phyloP scores from a whole-genome alignment of 2,888 invertebrate genomes.

The Asteroscopus sphinx region DNA sequence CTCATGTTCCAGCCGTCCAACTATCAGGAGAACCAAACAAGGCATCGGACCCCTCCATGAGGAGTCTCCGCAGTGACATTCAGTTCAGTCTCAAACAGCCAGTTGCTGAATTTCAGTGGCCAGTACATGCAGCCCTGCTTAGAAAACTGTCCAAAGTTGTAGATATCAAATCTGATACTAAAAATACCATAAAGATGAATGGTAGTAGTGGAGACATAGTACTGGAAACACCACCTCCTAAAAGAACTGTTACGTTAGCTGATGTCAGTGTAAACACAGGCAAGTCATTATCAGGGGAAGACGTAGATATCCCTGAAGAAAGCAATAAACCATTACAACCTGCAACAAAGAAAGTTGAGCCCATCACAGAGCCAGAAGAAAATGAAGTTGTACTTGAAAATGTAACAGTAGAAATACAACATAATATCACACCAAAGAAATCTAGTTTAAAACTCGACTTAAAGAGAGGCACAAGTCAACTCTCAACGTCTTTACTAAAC shows the following conservation, averaged over 20 bases:
- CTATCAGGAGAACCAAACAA: conserved; percentile 84
- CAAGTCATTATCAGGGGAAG: conserved; percentile 79
- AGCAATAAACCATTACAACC: conserved; percentile 49
- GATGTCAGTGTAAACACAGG: conserved; percentile 84
- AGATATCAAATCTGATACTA: conserved; percentile 81
- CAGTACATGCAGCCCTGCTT: conserved; percentile 80
- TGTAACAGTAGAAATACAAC: conserved; percentile 87
- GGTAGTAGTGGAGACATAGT: conserved; percentile 76
- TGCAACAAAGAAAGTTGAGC: conserved; percentile 38
- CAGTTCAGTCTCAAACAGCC: conserved; percentile 76
- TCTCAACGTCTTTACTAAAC: conserved; percentile 82
- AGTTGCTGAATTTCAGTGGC: conserved; percentile 77
- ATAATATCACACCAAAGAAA: conserved; percentile 86
- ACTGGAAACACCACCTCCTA: conserved; percentile 68
- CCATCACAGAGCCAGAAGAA: conserved; percentile 61
- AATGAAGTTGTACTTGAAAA: conserved; percentile 81
- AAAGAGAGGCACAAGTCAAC: conserved; percentile 83
- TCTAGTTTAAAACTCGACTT: conserved; percentile 84
- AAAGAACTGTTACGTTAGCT: conserved; percentile 75
- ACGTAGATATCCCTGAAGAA: conserved; percentile 61
- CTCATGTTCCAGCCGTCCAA: conserved; percentile 77
- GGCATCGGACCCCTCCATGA: conserved; percentile 84
- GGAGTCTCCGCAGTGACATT: conserved; percentile 81
- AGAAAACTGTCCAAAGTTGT: conserved; percentile 85
- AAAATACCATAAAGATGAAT: conserved; percentile 78